Evolutionary conservation across 2,888 invertebrate genomes (phyloP), one percentile per base, ranked within the genome.

Genomic region (Spilarctia lutea): DNA sequence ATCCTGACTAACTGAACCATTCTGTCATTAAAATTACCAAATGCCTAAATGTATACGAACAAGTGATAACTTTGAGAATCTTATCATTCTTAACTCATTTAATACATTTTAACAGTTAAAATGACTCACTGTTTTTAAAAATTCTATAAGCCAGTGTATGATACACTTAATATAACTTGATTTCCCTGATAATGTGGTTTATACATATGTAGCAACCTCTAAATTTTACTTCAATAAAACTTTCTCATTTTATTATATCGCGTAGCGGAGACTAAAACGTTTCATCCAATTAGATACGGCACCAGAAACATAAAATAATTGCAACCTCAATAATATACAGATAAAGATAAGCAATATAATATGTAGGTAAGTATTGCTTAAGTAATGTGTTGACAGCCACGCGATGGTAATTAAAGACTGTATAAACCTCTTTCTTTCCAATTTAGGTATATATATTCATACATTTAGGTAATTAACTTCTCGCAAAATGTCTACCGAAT

Each of bases 181-280:
- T 39, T 39, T 77, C 74, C 73, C 78, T 80, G 77, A 60, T 67
- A 75, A 8, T 74, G 60, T 24, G 84, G 70, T 74, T 72, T 73
- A 66, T n/a, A n/a, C n/a, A n/a, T 76, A 73, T 72, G 71, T 67
- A 52, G n/a, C 4, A 30, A 74, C 71, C 27, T 18, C 20, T 65
- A 24, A 48, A 48, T n/a, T n/a, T 35, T 52, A 56, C 52, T 35
- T n/a, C 56, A 56, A 48, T 69, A 24, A 35, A 35, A 68, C 48
- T 69, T 69, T 69, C 69, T 69, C n/a, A 48, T 68, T 45, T 68
- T 68, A 68, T 68, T 30, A 45, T 67, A 67, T 48, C 45, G 68
- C 30, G 18, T 20, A 20, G 30, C 27, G 27, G n/a, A 18, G 27
- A 48, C 45, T 27, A 63, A 27, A 63, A 30, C 30, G 63, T 30